These are phyloP conservation scores for Narcine bancroftii DNA, from an alignment of 2,113 vertebrate species.

Conservation along the genomic window DNA sequence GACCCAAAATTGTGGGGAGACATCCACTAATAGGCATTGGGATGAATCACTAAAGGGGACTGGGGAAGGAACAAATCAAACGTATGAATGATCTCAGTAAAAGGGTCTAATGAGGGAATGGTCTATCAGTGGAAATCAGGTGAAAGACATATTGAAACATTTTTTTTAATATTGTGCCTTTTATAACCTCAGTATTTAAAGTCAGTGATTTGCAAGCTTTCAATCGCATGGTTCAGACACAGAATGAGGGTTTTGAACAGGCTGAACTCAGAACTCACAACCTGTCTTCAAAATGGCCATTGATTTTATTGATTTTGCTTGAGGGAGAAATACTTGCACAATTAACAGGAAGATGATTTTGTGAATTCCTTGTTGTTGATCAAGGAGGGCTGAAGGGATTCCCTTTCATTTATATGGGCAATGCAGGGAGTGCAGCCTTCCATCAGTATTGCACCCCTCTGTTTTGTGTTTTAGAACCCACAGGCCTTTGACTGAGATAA, in stretches of 20 bases:
- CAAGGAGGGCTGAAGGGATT: not conserved
- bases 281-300: too few species aligned
- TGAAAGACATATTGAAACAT: not conserved
- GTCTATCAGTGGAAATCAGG: too few species aligned
- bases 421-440: not conserved
- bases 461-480: not conserved
- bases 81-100: too few species aligned
- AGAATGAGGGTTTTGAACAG: not conserved
- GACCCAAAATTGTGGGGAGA: too few species aligned
- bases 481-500: not conserved
- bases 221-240: not conserved
- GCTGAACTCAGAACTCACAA: too few species aligned
- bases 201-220: not conserved
- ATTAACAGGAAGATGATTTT: not conserved
- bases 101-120: too few species aligned
- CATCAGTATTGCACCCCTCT: not conserved
- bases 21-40: too few species aligned
- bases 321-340: not conserved
- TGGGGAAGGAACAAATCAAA: too few species aligned
- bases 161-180: not conserved
- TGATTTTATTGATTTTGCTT: not conserved
- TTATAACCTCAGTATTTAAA: not conserved
- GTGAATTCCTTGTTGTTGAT: not conserved
- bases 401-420: not conserved
- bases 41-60: too few species aligned